Conservation (phyloP, 2,797 vertebrate genomes). For the Leptatherina wallacei region DNA sequence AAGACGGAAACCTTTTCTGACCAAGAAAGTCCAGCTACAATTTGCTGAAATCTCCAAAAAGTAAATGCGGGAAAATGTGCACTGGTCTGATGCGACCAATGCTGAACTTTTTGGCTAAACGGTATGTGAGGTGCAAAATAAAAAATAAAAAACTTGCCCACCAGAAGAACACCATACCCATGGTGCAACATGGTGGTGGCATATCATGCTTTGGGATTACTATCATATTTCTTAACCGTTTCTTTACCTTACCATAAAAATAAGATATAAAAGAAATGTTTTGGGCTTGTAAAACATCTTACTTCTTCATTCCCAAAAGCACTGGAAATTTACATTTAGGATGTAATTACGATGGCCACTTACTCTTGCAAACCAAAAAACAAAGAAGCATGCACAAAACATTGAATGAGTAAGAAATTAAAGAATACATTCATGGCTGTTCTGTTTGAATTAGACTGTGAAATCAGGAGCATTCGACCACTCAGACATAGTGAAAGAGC, state of each 20-base stretch:
- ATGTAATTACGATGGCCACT: constrained; percentile 46
- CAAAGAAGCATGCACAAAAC: not conserved
- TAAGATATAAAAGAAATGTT: constrained; percentile 3
- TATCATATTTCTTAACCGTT: too few relatives aligned
- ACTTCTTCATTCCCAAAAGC: constrained; percentile 38
- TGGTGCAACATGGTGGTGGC: too few relatives aligned
- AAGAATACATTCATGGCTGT: constrained; percentile 4
- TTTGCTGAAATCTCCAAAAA: too few relatives aligned
- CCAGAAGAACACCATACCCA: too few relatives aligned
- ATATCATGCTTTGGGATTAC: too few relatives aligned
- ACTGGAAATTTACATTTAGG: constrained; percentile 38
- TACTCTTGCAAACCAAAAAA: constrained; percentile 15
- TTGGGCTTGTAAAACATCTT: constrained; percentile 53
- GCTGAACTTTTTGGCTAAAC: not conserved
- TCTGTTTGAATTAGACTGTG: constrained; percentile 31
- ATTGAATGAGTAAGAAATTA: not conserved
- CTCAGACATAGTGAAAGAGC: constrained; percentile 10
- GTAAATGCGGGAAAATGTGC: too few relatives aligned
- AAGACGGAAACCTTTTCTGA: too few relatives aligned
- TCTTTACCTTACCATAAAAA: too few relatives aligned
- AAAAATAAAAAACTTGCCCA: not conserved
- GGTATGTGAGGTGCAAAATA: not conserved
- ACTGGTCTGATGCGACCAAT: too few relatives aligned
- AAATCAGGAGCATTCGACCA: constrained; percentile 33
- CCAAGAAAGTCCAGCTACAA: too few relatives aligned